Conservation (phyloP, 2,113 vertebrate species). For the Burhinus oedicnemus region DNA sequence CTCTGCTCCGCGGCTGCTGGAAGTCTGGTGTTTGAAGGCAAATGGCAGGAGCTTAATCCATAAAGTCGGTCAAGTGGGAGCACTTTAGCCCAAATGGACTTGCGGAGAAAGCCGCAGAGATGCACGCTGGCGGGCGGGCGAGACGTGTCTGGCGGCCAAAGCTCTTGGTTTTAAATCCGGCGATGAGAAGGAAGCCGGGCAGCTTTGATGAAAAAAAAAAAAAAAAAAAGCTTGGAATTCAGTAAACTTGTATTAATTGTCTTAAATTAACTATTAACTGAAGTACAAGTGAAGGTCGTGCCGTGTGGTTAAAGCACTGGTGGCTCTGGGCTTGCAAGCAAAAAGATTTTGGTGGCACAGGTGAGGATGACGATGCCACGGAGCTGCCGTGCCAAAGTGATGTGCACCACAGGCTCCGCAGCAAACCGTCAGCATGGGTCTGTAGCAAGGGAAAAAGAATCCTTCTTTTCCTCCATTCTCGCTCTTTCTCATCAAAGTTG, state of each 20-base stretch:
- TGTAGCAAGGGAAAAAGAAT: not conserved
- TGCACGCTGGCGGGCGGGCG: fast-evolving
- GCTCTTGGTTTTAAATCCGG: not conserved
- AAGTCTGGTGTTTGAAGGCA: not conserved
- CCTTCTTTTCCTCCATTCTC: not conserved
- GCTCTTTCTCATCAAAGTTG: not conserved
- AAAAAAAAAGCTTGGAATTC: not conserved
- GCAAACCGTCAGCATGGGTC: not conserved
- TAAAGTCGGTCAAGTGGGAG: not conserved
- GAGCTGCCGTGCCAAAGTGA: not conserved
- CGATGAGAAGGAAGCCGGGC: not conserved
- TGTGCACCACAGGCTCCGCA: fast-evolving
- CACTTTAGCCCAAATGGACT: not conserved
- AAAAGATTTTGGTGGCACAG: not conserved
- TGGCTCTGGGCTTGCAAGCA: not conserved
- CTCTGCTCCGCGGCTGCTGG: not conserved
- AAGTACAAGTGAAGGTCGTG: not conserved
- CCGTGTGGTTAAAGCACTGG: not conserved
- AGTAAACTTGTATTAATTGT: not conserved
- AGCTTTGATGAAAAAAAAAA: not conserved
- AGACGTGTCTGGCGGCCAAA: not conserved
- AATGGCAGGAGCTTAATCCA: not conserved
- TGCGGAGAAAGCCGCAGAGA: fast-evolving
- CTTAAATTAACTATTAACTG: not conserved
- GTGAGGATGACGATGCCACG: fast-evolving